Evolutionary conservation across 2,797 vertebrate genomes (phyloP).

Genomic region (Chaetophractus vellerosus): DNA sequence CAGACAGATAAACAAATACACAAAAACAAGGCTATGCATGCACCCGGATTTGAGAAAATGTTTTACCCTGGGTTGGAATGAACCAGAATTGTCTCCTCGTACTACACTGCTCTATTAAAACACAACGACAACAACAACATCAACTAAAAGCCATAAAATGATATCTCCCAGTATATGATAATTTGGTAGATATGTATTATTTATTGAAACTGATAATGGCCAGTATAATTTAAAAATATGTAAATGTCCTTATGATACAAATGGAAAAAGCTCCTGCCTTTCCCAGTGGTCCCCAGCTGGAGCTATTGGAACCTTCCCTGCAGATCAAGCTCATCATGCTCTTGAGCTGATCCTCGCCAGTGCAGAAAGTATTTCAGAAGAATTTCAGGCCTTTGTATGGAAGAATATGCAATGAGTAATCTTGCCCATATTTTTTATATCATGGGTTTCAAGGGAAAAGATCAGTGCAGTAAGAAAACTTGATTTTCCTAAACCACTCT

Average conservation of each 20-base stretch:
- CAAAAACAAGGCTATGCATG: background rate
- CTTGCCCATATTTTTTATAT: background rate
- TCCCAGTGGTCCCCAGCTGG: background rate
- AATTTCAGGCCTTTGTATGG: background rate
- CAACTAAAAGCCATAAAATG: background rate
- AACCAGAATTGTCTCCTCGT: background rate
- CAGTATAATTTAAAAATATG: constrained; percentile 26
- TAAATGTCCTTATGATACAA: background rate
- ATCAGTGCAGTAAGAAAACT: background rate
- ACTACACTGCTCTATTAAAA: background rate
- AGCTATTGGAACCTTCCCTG: background rate
- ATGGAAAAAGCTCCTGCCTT: background rate
- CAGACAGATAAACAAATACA: constrained; percentile 4
- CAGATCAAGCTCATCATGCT: background rate
- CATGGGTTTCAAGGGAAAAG: background rate
- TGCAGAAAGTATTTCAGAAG: background rate
- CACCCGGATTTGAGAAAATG: constrained; percentile 18
- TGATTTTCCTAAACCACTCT: background rate
- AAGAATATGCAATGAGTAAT: background rate
- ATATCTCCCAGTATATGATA: background rate
- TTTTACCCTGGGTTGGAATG: background rate
- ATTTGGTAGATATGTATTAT: background rate
- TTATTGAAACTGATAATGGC: background rate
- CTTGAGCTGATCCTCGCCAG: background rate
- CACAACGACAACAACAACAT: background rate